phyloP scores from a whole-genome alignment of 2,888 invertebrate genomes.

The Leucophenga maculata region DNA sequence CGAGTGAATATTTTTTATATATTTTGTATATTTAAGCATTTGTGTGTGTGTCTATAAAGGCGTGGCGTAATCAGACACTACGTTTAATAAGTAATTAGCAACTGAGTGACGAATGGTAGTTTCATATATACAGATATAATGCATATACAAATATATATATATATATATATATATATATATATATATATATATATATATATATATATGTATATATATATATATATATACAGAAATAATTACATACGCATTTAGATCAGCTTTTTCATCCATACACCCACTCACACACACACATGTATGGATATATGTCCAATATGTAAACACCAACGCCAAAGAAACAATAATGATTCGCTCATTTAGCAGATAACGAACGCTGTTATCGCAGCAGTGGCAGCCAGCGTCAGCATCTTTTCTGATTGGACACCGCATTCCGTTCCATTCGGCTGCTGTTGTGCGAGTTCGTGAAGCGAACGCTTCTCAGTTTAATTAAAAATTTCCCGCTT shows the following conservation, averaged over 20 bases:
- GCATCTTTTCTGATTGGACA: slow-evolving; percentile 54
- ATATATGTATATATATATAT: neutral
- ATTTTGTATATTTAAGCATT: neutral
- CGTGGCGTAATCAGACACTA: slow-evolving; percentile 52
- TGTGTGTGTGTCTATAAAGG: slow-evolving; percentile 43
- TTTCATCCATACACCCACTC: slow-evolving; percentile 7
- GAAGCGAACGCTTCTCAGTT: slow-evolving; percentile 29
- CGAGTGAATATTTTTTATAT: neutral
- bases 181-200: neutral
- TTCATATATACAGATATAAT: slow-evolving; percentile 4
- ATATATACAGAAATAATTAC: slow-evolving; percentile 3
- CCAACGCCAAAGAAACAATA: neutral
- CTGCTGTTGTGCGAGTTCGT: neutral
- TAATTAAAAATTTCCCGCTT: slow-evolving; percentile 51
- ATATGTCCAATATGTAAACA: slow-evolving; percentile 31
- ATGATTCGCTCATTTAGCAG: neutral
- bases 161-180: slow-evolving; percentile 34
- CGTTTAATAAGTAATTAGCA: slow-evolving; percentile 26
- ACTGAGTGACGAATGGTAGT: slow-evolving; percentile 17
- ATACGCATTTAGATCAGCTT: neutral
- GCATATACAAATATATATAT: slow-evolving; percentile 21
- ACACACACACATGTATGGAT: slow-evolving; percentile 9
- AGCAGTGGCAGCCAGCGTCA: no score
- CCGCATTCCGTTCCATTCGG: slow-evolving; percentile 20
- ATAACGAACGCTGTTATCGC: no score